These are phyloP conservation scores for Neoseiulus cucumeris DNA, from an alignment of 1,140 invertebrate genomes.

Conservation along the genomic window DNA sequence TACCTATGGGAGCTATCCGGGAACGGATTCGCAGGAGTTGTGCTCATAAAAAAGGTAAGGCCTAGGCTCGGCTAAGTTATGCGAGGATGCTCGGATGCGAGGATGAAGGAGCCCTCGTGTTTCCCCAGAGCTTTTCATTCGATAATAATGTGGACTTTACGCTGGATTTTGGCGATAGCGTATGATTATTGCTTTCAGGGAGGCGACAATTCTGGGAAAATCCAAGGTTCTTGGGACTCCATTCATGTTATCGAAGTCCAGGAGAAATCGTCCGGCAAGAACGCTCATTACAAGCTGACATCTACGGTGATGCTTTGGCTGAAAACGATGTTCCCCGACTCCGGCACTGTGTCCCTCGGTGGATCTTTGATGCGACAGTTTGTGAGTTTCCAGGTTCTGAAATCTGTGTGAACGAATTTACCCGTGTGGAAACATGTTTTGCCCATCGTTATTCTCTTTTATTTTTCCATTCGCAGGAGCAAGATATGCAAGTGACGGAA, in stretches of 20 bases:
- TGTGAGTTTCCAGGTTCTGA: constrained; percentile 30
- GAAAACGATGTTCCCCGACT: constrained; percentile 86
- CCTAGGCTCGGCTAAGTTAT: too few species aligned
- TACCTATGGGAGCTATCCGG: constrained; percentile 94
- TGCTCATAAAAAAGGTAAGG: constrained; percentile 86
- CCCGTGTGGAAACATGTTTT: too few species aligned
- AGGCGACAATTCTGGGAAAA: constrained; percentile 87
- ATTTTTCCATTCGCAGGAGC: constrained; percentile 37
- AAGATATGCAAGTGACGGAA: constrained; percentile 68
- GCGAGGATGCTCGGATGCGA: too few species aligned
- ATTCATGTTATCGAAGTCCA: constrained; percentile 99
- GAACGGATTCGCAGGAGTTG: constrained; percentile 95
- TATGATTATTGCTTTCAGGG: background rate
- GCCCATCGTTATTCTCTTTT: too few species aligned
- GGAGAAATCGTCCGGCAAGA: constrained; percentile 77
- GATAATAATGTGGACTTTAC: too few species aligned
- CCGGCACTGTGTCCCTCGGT: constrained; percentile 94
- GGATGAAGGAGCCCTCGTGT: too few species aligned
- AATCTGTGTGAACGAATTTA: too few species aligned
- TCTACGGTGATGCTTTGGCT: constrained; percentile 99
- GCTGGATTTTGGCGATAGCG: too few species aligned
- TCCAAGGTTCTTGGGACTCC: constrained; percentile 97
- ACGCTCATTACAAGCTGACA: constrained; percentile 94
- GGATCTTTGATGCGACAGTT: constrained; percentile 85
- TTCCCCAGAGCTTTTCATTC: too few species aligned